These are phyloP conservation scores for Drosophila repleta DNA, from an alignment of 1,140 invertebrate genomes.

Conservation along the genomic window DNA sequence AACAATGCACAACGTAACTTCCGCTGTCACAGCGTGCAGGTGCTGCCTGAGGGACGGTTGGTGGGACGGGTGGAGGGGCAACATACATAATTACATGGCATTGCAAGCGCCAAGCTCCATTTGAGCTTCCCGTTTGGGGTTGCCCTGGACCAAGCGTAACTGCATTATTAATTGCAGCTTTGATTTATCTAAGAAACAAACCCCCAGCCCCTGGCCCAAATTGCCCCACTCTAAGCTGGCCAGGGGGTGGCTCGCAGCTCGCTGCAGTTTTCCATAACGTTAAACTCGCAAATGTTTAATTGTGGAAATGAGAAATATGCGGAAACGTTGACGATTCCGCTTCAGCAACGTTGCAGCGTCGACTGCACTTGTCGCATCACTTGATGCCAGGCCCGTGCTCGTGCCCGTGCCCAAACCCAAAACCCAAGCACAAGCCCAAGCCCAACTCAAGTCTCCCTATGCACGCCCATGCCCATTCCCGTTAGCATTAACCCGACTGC, in stretches of 20 bases:
- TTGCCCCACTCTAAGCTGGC: slow-evolving; percentile 5
- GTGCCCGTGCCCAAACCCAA: slow-evolving; percentile 23
- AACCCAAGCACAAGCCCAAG: slow-evolving; percentile 5
- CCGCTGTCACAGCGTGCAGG: slow-evolving; percentile 29
- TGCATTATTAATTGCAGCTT: slow-evolving; percentile 75
- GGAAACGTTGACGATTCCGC: slow-evolving; percentile 80
- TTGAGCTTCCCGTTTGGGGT: slow-evolving; percentile 61
- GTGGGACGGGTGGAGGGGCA: not conserved
- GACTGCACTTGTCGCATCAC: slow-evolving; percentile 80
- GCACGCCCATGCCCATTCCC: slow-evolving; percentile 5
- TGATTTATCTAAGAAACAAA: slow-evolving; percentile 75
- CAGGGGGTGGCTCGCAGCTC: slow-evolving; percentile 1
- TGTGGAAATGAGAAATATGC: slow-evolving; percentile 83
- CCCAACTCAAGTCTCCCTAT: not conserved
- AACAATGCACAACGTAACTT: slow-evolving; percentile 29
- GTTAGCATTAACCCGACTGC: slow-evolving; percentile 15
- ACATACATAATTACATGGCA: slow-evolving; percentile 66
- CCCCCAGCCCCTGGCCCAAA: not conserved
- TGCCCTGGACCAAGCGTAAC: slow-evolving; percentile 24
- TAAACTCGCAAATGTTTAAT: slow-evolving; percentile 76
- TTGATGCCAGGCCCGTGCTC: slow-evolving; percentile 61
- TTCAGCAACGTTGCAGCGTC: slow-evolving; percentile 57
- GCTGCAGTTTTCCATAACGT: slow-evolving; percentile 60
- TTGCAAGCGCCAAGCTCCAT: slow-evolving; percentile 69
- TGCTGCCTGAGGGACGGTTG: not conserved